Evolutionary conservation across 1,140 invertebrate species (phyloP), one percentile per base, ranked within the genome.

Genomic region (Tigriopus japonicus): DNA sequence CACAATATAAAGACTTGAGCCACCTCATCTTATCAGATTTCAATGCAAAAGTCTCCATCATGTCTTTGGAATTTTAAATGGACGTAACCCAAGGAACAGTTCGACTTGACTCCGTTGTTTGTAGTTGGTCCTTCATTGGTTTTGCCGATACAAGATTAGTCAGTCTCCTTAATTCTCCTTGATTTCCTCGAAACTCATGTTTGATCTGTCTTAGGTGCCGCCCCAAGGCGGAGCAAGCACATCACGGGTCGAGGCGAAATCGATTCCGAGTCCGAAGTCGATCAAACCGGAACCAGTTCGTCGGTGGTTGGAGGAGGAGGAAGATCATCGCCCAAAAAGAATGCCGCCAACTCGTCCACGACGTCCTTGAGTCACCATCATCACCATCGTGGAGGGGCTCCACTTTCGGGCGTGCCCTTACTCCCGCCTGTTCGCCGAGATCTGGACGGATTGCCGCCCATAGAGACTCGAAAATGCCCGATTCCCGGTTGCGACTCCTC

Each of bases 401-500:
- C 55, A 6, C 23, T 41, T 6, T 35, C 15, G 7, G 41, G 24
- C 12, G 41, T 17, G 35, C 28, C 55, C 1, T 9, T 41, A 3
- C 28, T 58, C 14, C 55, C 41, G 5, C 55, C 55, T 9, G 55
- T 58, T 1, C 3, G 55, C 1, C 28, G 55, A 58, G 40, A 58
- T 23, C 23, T 58, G 2, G 55, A 58, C 41, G 40, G 40, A 6
- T 54, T 64, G 24, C 65, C 65, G 0, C 63, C 65, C n/a, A 66
- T 67, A 35, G 66, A 67, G 64, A 84, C 87, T 65, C 73, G 81
- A 24, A 78, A 82, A 63, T 96, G 91, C 73, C 87, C 87, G 0
- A 75, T 95, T 13, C 80, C 87, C 61, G 82, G 82, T 5, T 96
- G 91, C 71, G 85, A 94, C 71, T 94, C 90, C 19, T 71, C 73